Base-by-base conservation (phyloP, 1,140 invertebrate genomes). In the Muscidifurax raptorellus region DNA sequence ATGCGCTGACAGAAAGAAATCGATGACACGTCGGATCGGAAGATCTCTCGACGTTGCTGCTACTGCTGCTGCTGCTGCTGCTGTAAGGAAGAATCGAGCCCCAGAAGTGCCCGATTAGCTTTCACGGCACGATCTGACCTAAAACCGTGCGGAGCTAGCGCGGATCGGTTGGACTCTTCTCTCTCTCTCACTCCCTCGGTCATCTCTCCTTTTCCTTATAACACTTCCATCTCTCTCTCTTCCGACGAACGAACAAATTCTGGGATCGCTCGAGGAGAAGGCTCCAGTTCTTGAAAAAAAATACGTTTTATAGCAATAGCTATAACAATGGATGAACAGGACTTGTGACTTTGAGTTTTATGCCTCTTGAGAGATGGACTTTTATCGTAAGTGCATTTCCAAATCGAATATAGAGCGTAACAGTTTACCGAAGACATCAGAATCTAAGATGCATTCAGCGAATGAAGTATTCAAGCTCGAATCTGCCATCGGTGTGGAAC, bases 121-220 rank as follows among this genome's bases (percentile, higher is more conserved):
- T 92, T 92, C 92, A 88, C 89, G 79, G 89, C 92, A 92, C 91
- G 92, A 92, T 91, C 86, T 92, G 91, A 91, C 91, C 91, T 92
- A 92, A 92, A 92, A 92, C 87, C 88, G 86, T 86, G 85, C 52
- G 18, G 47, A 52, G 47, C 47, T 52, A 52, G 18, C 85, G 77
- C 75, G 75, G 86, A 79, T 84, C 87, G 87, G 87, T 89, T 90
- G 87, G 87, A 87, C 83, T 86, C 80, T 83, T 87, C 66, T 85
- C 86, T 88, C 71, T 85, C 84, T 88, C 87, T 88, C 85, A 87
- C 85, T 40, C 36, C 36, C 79, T 83, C 82, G 80, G 87, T 89
- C 88, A 85, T 89, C 88, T 86, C 86, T 86, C 80, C 77, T 87
- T 77, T 83, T 74, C 78, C 85, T 83, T 80, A 82, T 87, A 85